These are phyloP conservation scores for Pararge aegeria DNA, from an alignment of 1,140 invertebrate species.

Conservation along the genomic window DNA sequence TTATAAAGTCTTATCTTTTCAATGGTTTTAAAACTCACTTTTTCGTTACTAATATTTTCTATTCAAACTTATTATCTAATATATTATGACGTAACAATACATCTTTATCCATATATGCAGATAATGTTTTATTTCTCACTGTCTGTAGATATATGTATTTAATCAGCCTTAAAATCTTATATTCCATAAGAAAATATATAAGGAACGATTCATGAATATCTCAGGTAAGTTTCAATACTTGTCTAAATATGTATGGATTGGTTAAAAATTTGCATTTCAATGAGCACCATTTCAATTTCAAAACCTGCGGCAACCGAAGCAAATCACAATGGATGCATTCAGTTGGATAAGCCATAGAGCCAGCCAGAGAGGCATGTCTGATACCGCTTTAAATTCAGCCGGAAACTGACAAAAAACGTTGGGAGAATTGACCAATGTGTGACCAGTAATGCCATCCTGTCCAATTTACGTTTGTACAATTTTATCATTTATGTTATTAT, in stretches of 20 bases:
- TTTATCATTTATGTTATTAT: conserved; percentile 25
- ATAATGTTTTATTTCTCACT: background rate
- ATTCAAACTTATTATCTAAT: too few species aligned
- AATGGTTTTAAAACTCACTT: background rate
- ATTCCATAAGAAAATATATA: conserved; percentile 1
- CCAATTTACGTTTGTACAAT: conserved; percentile 16
- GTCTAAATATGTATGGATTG: background rate
- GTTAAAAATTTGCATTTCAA: conserved; percentile 11
- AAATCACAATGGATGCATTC: conserved; percentile 19
- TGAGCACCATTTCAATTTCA: conserved; percentile 7
- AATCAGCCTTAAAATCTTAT: background rate
- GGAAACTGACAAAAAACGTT: conserved; percentile 34
- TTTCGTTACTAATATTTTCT: too few species aligned
- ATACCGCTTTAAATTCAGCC: conserved; percentile 14
- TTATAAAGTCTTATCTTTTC: background rate
- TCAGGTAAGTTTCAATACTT: background rate
- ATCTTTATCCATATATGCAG: background rate
- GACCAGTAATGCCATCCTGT: conserved; percentile 30
- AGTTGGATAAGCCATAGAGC: background rate
- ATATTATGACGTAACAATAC: too few species aligned
- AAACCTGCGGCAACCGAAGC: background rate
- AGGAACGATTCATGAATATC: background rate
- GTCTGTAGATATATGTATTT: background rate
- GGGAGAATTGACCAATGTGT: conserved; percentile 11
- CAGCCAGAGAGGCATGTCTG: background rate